Conservation (phyloP, 1,140 invertebrate genomes). For the Cecropterus lyciades region DNA sequence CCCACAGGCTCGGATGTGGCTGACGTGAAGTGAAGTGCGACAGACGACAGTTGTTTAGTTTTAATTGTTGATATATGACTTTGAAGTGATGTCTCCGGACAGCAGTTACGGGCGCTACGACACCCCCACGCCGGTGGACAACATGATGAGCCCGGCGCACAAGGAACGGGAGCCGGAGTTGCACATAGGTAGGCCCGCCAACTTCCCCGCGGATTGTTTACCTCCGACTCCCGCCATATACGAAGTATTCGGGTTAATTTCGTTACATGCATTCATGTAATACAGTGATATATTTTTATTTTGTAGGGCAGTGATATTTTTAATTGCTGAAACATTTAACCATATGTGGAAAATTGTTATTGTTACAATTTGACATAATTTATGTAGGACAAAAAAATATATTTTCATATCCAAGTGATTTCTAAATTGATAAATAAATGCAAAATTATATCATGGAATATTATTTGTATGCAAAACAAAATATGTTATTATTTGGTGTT, state of each 20-base stretch:
- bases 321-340: too few species aligned
- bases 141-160: slow-evolving; percentile 70
- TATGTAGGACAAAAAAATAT: too few species aligned
- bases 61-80: slow-evolving; percentile 64
- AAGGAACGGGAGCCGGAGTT: slow-evolving; percentile 82
- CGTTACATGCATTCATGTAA: not conserved
- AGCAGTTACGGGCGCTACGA: slow-evolving; percentile 81
- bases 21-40: slow-evolving; percentile 75
- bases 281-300: too few species aligned
- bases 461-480: too few species aligned
- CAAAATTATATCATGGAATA: too few species aligned
- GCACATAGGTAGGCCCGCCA: slow-evolving; percentile 78
- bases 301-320: too few species aligned
- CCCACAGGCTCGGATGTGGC: slow-evolving; percentile 66
- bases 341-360: too few species aligned
- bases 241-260: not conserved
- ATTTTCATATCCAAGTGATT: too few species aligned
- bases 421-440: too few species aligned
- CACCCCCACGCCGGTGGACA: slow-evolving; percentile 66
- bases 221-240: slow-evolving; percentile 7
- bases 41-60: slow-evolving; percentile 64
- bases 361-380: too few species aligned
- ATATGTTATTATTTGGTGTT: too few species aligned
- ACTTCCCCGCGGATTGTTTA: slow-evolving; percentile 42
- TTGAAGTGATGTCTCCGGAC: slow-evolving; percentile 82